phyloP scores from a whole-genome alignment of 2,113 vertebrate species.

The Sceloporus tristichus region DNA sequence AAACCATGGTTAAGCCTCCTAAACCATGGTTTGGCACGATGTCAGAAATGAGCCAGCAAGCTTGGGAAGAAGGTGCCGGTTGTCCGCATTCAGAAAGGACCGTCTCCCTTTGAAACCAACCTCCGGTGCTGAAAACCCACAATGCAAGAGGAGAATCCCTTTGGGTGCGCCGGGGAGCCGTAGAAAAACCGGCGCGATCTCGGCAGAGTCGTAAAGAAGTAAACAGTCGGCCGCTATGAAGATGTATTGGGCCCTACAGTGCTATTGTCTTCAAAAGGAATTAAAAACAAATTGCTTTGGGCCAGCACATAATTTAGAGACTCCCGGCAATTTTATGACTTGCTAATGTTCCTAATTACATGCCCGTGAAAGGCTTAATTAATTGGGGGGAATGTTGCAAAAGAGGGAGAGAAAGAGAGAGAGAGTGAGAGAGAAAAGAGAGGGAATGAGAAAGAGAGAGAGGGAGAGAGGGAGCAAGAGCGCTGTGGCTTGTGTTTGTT shows the following conservation, averaged over 20 bases:
- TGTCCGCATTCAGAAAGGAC: background rate
- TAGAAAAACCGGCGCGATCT: slow-evolving; percentile 75
- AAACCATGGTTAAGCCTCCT: rapidly evolving
- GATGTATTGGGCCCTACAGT: slow-evolving; percentile 95
- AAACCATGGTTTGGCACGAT: background rate
- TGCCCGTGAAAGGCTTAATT: slow-evolving; percentile 99
- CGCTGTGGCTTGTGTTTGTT: slow-evolving; percentile 89
- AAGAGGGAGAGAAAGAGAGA: slow-evolving; percentile 69
- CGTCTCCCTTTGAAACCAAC: slow-evolving; percentile 64
- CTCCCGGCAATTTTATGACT: slow-evolving; percentile 99
- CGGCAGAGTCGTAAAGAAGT: slow-evolving; percentile 79
- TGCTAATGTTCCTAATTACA: slow-evolving; percentile 99
- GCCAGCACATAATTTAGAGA: slow-evolving; percentile 99
- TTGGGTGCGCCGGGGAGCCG: slow-evolving; percentile 77
- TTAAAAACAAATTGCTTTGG: slow-evolving; percentile 99
- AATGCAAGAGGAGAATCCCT: slow-evolving; percentile 22
- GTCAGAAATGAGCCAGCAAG: background rate
- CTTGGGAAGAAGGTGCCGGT: background rate
- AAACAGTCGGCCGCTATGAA: slow-evolving; percentile 88
- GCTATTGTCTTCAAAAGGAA: slow-evolving; percentile 97
- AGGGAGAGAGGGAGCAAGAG: slow-evolving; percentile 40
- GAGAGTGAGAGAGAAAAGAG: slow-evolving; percentile 72
- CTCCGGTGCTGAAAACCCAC: slow-evolving; percentile 71
- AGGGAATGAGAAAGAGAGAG: background rate
- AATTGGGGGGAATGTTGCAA: slow-evolving; percentile 94